These are phyloP conservation scores for Melipona beecheii DNA, from an alignment of 2,888 invertebrate species.

Conservation along the genomic window DNA sequence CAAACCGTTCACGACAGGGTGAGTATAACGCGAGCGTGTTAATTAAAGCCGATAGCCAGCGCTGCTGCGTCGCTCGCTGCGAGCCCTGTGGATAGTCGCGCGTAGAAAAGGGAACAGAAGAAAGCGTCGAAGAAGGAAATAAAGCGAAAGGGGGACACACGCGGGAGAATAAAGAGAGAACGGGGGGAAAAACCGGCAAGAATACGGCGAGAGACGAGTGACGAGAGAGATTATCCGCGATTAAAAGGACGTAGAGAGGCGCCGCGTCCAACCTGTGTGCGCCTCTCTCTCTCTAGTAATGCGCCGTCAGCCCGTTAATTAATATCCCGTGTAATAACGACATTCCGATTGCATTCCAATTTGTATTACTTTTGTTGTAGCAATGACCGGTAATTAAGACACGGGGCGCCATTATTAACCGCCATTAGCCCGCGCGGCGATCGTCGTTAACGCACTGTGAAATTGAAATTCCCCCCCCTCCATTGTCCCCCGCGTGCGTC, in stretches of 20 bases:
- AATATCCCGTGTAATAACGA: conserved; percentile 49
- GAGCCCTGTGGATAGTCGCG: conserved; percentile 34
- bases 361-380: conserved; percentile 46
- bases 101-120: neutral
- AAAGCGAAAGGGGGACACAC: neutral
- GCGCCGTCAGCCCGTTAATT: conserved; percentile 37
- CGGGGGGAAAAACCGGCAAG: neutral
- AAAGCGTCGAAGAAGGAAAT: neutral
- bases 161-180: neutral
- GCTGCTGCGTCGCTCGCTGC: conserved; percentile 15
- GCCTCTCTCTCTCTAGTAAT: conserved; percentile 30
- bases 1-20: conserved; percentile 61
- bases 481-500: conserved; percentile 33
- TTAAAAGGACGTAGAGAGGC: neutral
- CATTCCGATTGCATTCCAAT: conserved; percentile 43
- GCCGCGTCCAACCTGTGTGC: neutral
- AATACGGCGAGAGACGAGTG: neutral
- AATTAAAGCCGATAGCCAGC: conserved; percentile 66
- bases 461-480: conserved; percentile 42
- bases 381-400: conserved; percentile 52
- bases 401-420: conserved; percentile 43
- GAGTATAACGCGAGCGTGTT: conserved; percentile 70
- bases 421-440: conserved; percentile 39
- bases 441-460: conserved; percentile 49
- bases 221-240: neutral